Percentiles rank a stretch among this genome's conserved stretches.
Conservation (phyloP, 1,140 invertebrate species). For the Trichonephila inaurata region DNA sequence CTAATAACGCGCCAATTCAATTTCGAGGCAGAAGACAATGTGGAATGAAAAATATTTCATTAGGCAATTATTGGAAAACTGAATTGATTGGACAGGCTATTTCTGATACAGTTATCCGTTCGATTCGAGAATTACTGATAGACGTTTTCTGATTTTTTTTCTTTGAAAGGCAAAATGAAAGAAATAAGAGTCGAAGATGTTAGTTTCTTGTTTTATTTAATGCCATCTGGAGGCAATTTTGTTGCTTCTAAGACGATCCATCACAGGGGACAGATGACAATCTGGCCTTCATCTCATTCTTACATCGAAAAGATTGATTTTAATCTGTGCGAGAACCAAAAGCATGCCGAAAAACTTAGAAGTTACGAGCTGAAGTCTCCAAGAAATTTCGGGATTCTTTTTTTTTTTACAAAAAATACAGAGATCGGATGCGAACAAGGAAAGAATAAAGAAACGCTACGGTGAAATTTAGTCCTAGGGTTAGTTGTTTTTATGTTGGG, state of each 20-base stretch:
- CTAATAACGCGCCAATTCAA: too few species aligned
- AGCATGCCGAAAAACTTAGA: neutral
- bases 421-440: neutral
- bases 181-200: neutral
- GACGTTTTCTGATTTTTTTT: neutral
- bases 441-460: neutral
- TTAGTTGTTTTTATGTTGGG: neutral
- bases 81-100: too few species aligned
- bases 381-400: neutral
- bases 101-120: too few species aligned
- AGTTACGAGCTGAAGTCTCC: neutral
- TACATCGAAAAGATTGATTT: slow-evolving; percentile 20
- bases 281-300: slow-evolving; percentile 34
- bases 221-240: slow-evolving; percentile 47
- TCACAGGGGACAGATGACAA: slow-evolving; percentile 44
- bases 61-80: too few species aligned
- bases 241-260: slow-evolving; percentile 22
- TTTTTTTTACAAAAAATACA: neutral
- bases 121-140: too few species aligned
- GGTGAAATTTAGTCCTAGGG: neutral
- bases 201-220: slow-evolving; percentile 11
- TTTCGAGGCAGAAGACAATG: too few species aligned
- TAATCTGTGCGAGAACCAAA: slow-evolving; percentile 37
- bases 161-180: neutral
- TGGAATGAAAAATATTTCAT: too few species aligned